phyloP scores from a whole-genome alignment of 2,888 invertebrate genomes.

The Aethes cnicana region DNA sequence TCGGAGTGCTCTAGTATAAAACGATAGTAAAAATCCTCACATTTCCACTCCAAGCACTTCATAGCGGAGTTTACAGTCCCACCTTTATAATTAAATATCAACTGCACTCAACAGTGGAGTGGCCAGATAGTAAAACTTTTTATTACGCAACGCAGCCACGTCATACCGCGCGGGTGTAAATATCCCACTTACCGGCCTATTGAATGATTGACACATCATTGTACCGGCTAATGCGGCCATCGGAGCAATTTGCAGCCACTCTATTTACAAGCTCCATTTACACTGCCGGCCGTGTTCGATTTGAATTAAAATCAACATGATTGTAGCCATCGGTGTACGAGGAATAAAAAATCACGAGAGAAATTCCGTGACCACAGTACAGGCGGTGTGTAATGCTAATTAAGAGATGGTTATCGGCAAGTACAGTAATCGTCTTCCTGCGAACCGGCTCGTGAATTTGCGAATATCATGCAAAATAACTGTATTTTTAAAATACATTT shows the following conservation, averaged over 20 bases:
- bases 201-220: slow-evolving; percentile 39
- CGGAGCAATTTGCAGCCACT: slow-evolving; percentile 33
- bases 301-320: slow-evolving; percentile 40
- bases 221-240: slow-evolving; percentile 22
- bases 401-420: slow-evolving; percentile 48
- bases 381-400: slow-evolving; percentile 42
- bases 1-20: slow-evolving; percentile 16
- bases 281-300: slow-evolving; percentile 40
- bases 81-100: slow-evolving; percentile 29
- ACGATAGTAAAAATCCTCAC: slow-evolving; percentile 17
- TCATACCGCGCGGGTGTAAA: slow-evolving; percentile 43
- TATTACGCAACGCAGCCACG: slow-evolving; percentile 35
- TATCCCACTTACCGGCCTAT: slow-evolving; percentile 46
- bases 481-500: slow-evolving; percentile 12
- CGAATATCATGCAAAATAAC: slow-evolving; percentile 23
- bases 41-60: slow-evolving; percentile 8
- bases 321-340: slow-evolving; percentile 37
- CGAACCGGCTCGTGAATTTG: slow-evolving; percentile 10
- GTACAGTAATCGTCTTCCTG: slow-evolving; percentile 17
- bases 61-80: slow-evolving; percentile 24
- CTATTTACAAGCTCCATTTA: slow-evolving; percentile 29
- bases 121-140: slow-evolving; percentile 31
- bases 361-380: slow-evolving; percentile 38
- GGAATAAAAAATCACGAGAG: slow-evolving; percentile 20
- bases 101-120: slow-evolving; percentile 32